Percentiles rank a stretch among this genome's conserved stretches.
These are phyloP conservation scores for Chrysodeixis includens DNA, from an alignment of 2,888 invertebrate genomes.

Conservation along the genomic window DNA sequence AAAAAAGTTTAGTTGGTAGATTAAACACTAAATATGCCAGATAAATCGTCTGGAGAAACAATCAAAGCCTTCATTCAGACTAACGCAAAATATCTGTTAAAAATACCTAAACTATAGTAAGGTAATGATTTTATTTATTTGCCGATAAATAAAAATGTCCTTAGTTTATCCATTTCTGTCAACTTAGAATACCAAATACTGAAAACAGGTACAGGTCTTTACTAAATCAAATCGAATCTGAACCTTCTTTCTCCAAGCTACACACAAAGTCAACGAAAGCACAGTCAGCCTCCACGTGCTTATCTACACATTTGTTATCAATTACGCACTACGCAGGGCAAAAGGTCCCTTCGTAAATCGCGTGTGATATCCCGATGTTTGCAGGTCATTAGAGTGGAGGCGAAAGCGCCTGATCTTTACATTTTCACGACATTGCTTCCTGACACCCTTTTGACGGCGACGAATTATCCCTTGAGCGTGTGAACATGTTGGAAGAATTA, in stretches of 20 bases:
- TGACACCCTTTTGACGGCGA: slow-evolving; percentile 59
- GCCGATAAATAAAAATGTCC: too few relatives aligned
- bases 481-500: slow-evolving; percentile 52
- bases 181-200: neutral
- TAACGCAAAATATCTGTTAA: too few relatives aligned
- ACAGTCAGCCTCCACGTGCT: slow-evolving; percentile 36
- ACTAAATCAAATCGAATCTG: neutral
- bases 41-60: too few relatives aligned
- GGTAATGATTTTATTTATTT: too few relatives aligned
- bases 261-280: slow-evolving; percentile 16
- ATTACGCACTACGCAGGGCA: slow-evolving; percentile 62
- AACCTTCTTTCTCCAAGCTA: slow-evolving; percentile 11
- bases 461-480: slow-evolving; percentile 62
- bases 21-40: too few relatives aligned
- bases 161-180: too few relatives aligned
- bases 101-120: too few relatives aligned
- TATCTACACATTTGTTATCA: slow-evolving; percentile 67
- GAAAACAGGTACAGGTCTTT: neutral
- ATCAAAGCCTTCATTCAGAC: too few relatives aligned
- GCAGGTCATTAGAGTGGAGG: slow-evolving; percentile 74
- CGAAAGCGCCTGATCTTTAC: slow-evolving; percentile 60
- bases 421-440: slow-evolving; percentile 63
- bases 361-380: slow-evolving; percentile 73
- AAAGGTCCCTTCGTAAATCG: slow-evolving; percentile 65
- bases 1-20: too few relatives aligned